Base-by-base conservation (phyloP, 2,797 vertebrate species). In the Syngnathus acus region DNA sequence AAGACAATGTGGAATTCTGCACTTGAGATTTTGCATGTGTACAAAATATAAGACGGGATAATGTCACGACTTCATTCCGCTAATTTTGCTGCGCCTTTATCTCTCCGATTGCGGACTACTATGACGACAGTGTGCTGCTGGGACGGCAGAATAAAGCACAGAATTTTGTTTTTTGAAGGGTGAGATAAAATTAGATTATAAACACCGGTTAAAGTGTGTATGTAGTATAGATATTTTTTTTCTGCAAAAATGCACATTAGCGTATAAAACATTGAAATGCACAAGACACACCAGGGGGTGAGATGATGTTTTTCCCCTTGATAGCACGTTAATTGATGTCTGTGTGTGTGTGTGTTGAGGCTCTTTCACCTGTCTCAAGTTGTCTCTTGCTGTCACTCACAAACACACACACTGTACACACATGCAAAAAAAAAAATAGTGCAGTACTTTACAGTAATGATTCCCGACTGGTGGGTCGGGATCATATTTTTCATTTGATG, bases 1-100 rank as follows among this genome's bases (percentile, higher is more conserved):
- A 82, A 89, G 82, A 84, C 82, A 81, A 79, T 80, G 84, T 50
- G 66, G 81, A 92, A 90, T 72, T 59, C 87, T 81, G 83, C 86
- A 89, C 84, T 86, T 17, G 43, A 43, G 40, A 62, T 63, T 32
- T 63, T 61, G 19, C 37, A 11, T 61, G 54, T 37, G 26, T 37
- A 7, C 54, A 57, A 26, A 57, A 54, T 54, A 54, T 23, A 54
- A 54, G 26, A 13, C 6, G 26, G 16, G 54, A 32, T 57, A 57
- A 57, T 57, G 14, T 57, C 26, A 17, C 5, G 26, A 16, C 13
- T 32, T 32, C 54, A 57, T 62, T 62, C 42, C 21, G 16, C n/a
- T 62, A 26, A 62, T 62, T 62, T 62, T 43, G 21, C 39, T 26
- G 23, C 26, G 8, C 21, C 21, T 45, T 23, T 21, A 45, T 62